Evolutionary conservation across 2,888 invertebrate genomes (phyloP).

Genomic region (Pogonocherus hispidulus): DNA sequence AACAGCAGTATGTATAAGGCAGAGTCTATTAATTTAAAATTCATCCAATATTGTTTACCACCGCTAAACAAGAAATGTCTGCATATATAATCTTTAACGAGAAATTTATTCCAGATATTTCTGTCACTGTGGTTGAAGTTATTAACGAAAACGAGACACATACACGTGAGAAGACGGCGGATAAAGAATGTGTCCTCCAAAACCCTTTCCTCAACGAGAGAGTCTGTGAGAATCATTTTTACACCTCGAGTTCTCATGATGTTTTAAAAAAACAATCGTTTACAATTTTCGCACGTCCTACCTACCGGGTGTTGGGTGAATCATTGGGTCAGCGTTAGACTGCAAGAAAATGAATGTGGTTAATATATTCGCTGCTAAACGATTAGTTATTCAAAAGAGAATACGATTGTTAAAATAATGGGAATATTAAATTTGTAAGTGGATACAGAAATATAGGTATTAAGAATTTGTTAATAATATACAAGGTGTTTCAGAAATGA

Average conservation of each 20-base stretch:
- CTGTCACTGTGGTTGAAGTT: background rate
- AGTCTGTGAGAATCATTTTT: background rate
- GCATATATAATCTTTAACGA: background rate
- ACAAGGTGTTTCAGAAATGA: too few species aligned
- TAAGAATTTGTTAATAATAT: too few species aligned
- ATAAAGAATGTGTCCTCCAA: background rate
- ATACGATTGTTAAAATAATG: background rate
- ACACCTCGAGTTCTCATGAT: background rate
- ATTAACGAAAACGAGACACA: background rate
- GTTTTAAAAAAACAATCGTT: background rate
- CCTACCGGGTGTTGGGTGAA: conserved; percentile 3
- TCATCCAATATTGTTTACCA: too few species aligned
- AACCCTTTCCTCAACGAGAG: background rate
- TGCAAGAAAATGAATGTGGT: background rate
- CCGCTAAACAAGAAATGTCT: too few species aligned
- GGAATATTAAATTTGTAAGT: background rate
- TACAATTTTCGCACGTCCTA: background rate
- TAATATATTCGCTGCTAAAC: background rate
- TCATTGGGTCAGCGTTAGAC: conserved; percentile 1
- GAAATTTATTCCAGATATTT: background rate
- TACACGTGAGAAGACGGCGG: background rate
- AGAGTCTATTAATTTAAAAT: too few species aligned
- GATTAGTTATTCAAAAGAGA: background rate
- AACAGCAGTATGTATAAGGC: too few species aligned
- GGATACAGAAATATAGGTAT: too few species aligned